Conservation (phyloP, 1,140 invertebrate genomes). For the Gonioctena quinquepunctata region DNA sequence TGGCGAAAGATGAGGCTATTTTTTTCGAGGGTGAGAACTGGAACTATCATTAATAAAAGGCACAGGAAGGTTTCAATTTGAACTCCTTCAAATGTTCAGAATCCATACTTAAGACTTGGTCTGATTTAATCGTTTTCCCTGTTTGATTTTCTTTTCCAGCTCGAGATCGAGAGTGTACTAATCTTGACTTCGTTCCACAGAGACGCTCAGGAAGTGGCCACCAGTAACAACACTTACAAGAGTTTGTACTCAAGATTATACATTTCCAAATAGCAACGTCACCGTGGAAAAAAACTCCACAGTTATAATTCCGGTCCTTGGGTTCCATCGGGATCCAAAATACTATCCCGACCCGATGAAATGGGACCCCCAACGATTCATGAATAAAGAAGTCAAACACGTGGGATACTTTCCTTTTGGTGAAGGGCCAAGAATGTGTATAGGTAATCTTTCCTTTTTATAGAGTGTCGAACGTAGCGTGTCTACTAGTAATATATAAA, state of each 20-base stretch:
- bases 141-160: too few relatives aligned
- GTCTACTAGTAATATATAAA: too few relatives aligned
- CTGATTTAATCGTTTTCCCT: too few relatives aligned
- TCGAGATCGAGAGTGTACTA: too few relatives aligned
- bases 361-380: conserved; percentile 10
- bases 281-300: neutral
- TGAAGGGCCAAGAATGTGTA: conserved; percentile 19
- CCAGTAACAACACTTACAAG: neutral
- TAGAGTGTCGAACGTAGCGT: too few relatives aligned
- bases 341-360: conserved; percentile 13
- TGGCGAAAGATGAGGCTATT: too few relatives aligned
- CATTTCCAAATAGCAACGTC: neutral
- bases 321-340: conserved; percentile 6
- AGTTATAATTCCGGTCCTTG: neutral
- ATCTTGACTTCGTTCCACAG: too few relatives aligned
- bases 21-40: too few relatives aligned
- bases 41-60: too few relatives aligned
- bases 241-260: conserved; percentile 10
- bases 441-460: too few relatives aligned
- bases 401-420: conserved; percentile 11
- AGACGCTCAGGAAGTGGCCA: neutral
- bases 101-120: too few relatives aligned
- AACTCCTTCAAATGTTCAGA: neutral
- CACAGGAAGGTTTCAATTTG: too few relatives aligned
- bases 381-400: neutral